Base-by-base conservation (phyloP, 2,888 invertebrate genomes). In the Eulithis testata region DNA sequence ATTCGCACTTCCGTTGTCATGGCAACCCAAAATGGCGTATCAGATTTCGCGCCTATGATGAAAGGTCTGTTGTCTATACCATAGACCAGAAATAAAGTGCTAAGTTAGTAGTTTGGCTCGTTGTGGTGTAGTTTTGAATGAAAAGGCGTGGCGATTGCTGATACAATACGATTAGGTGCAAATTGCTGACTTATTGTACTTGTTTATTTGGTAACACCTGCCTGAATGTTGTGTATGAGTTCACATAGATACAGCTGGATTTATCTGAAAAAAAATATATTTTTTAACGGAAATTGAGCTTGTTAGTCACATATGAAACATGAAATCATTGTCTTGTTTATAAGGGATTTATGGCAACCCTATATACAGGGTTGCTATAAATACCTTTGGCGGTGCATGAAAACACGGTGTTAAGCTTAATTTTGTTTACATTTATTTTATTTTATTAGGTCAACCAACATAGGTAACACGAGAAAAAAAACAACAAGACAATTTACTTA, bases 11-110 rank as follows among this genome's bases (percentile, higher is more conserved):
- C 84, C 77, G 84, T 84, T 85, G 84, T 82, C 84, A 81, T 79
- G 71, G 69, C 70, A 68, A 74, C 87, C 66, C 84, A 84, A 85
- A 89, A 78, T 73, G 79, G 89, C 85, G 75, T 90, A 91, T 91
- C 91, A 78, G 90, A 90, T 90, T 75, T 74, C 75, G 78, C 76
- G 77, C 83, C 80, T 79, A 81, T 84, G 85, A 82, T 83, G 83
- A 83, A 80, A 75, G 74, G 74, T 73, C 71, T 71, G 74, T 74
- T 76, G 64, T 70, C 72, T 66, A 65, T 68, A 71, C 70, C 47
- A 5, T 8, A 37, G 40, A 40, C 40, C 2, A 40, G 40, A 9
- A 9, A 11, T 40, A 40, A 40, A 40, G 9, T 40, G 5, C 3
- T 40, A 40, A 9, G 40, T 5, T 51, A 60, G 52, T 63, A 54